Evolutionary conservation across 1,140 invertebrate species (phyloP), one percentile per base, ranked within the genome.

Genomic region (Dendrolimus punctatus): DNA sequence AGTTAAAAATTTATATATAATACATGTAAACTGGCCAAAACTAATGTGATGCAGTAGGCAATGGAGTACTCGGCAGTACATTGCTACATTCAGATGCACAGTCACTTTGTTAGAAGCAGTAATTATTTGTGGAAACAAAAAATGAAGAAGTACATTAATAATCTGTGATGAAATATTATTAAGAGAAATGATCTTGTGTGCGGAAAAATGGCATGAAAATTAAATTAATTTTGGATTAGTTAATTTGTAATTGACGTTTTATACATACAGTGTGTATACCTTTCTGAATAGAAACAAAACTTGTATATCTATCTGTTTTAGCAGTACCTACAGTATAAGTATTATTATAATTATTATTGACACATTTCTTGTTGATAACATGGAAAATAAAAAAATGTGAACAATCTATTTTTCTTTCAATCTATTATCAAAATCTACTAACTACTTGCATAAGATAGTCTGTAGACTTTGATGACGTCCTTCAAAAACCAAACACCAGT

Each of bases 91-190:
- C 23, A 23, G 23, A 23, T 3, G 23, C 23, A 23, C 23, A 23
- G 23, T 23, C 3, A 23, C 23, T 23, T 23, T 23, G 23, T 23
- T 23, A 23, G 23, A 3, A 23, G 23, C 23, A 23, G 23, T 23
- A 23, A 23, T 74, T 74, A 61, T 72, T 62, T 69, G 62, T 63
- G 66, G 59, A 73, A 71, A 65, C 63, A 62, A 60, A 59, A 71
- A 81, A 79, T 61, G 60, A 79, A 73, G 64, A 83, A 85, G 81
- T 85, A 85, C 81, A 85, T 75, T 71, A 79, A 74, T 61, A 73
- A 83, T 80, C 82, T 85, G 82, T 85, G 82, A 85, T 85, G 70
- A 76, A 73, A 68, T 81, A 76, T 68, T 74, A 74, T 77, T 73
- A 79, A 69, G 66, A 70, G 64, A 65, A 44, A 64, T 68, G 63